A percentile compares a stretch with the other conserved stretches of the same genome.
Conservation (phyloP, 2,888 invertebrate genomes). For the Trissoscelio sp. region DNA sequence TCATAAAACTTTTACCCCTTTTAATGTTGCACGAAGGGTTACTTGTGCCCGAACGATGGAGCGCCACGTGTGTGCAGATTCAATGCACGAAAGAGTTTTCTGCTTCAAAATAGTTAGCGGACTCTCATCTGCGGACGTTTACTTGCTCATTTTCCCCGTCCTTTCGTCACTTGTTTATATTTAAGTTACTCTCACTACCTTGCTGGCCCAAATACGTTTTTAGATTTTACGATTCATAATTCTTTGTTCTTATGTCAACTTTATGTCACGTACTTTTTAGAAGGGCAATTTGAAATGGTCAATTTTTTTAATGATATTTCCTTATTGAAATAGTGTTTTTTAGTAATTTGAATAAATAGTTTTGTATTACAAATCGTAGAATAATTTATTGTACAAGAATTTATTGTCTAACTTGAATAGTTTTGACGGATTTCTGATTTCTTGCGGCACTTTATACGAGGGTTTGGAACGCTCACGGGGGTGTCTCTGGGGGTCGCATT, state of each 20-base stretch:
- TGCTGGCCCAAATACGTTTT: constrained; percentile 35
- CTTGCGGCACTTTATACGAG: constrained; percentile 63
- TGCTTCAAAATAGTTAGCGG: constrained; percentile 12
- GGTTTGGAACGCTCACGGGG: constrained; percentile 57
- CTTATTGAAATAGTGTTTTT: no score
- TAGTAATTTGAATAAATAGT: no score
- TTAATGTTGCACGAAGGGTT: constrained; percentile 46
- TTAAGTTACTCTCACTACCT: constrained; percentile 28
- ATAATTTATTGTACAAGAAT: no score
- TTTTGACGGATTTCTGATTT: constrained; percentile 53
- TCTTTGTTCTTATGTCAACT: constrained; percentile 1
- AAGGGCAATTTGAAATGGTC: no score
- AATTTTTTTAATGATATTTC: no score
- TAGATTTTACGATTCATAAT: constrained; percentile 33
- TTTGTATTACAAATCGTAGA: no score
- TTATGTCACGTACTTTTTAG: not conserved
- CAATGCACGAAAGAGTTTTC: constrained; percentile 10
- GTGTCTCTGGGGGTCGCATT: constrained; percentile 71
- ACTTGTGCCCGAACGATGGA: not conserved
- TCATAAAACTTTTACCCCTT: constrained; percentile 55
- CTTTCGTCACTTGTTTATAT: constrained; percentile 39
- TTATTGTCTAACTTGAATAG: constrained; percentile 10
- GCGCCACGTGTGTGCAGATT: constrained; percentile 25
- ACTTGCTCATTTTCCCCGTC: constrained; percentile 11
- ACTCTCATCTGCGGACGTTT: constrained; percentile 13